phyloP scores from a whole-genome alignment of 2,888 invertebrate species.

The Schrankia costaestrigalis region DNA sequence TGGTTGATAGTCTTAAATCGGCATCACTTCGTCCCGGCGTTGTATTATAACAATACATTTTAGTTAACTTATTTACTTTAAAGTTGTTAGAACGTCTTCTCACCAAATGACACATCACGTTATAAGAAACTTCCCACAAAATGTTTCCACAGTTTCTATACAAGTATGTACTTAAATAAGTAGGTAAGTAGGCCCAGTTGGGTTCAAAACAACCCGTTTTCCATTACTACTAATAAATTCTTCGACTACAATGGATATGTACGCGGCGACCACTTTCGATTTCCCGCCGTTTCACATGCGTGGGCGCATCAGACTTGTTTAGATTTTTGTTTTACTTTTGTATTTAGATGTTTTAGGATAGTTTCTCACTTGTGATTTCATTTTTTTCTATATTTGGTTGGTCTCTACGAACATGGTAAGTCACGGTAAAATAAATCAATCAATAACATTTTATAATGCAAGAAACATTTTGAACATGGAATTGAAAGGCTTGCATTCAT shows the following conservation, averaged over 20 bases:
- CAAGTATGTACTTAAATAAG: slow-evolving; percentile 6
- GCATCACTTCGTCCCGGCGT: too few species aligned
- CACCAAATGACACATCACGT: not conserved
- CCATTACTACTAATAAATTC: slow-evolving; percentile 24
- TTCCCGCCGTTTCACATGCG: slow-evolving; percentile 35
- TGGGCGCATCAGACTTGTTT: slow-evolving; percentile 29
- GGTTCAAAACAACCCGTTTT: slow-evolving; percentile 16
- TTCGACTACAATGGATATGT: slow-evolving; percentile 27
- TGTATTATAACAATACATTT: too few species aligned
- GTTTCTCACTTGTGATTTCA: not conserved
- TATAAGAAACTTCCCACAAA: slow-evolving; percentile 4
- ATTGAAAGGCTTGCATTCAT: too few species aligned
- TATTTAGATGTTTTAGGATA: not conserved
- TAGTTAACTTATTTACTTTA: too few species aligned
- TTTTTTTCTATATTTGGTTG: not conserved
- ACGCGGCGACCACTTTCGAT: slow-evolving; percentile 36
- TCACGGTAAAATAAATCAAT: too few species aligned
- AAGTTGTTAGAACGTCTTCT: too few species aligned
- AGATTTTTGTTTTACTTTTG: slow-evolving; percentile 13
- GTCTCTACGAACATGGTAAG: too few species aligned
- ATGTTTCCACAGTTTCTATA: slow-evolving; percentile 3
- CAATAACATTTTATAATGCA: too few species aligned
- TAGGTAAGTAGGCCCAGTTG: slow-evolving; percentile 10
- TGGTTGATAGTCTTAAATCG: too few species aligned
- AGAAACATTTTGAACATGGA: too few species aligned